Conservation (phyloP, 2,113 vertebrate genomes). For the Callionymus lyra region DNA sequence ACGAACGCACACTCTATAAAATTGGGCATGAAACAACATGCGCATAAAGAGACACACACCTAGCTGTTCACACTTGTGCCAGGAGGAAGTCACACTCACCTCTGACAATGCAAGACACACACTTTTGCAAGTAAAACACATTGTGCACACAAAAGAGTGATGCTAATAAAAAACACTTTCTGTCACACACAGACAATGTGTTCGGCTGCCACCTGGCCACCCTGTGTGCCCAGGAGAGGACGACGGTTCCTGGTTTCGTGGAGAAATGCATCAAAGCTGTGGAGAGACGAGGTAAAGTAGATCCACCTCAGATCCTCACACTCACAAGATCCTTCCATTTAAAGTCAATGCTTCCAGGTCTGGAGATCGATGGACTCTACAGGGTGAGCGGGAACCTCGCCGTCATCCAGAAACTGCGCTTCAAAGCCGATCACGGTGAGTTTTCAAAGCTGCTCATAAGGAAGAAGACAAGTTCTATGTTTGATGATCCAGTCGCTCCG, state of each 20-base stretch:
- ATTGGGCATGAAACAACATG: too few relatives aligned
- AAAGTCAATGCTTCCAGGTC: conserved; percentile 54
- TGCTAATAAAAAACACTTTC: background rate
- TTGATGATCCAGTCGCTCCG: too few relatives aligned
- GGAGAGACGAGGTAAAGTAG: conserved; percentile 76
- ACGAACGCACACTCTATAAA: too few relatives aligned
- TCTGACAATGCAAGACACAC: too few relatives aligned
- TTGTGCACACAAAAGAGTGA: too few relatives aligned
- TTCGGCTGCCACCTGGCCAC: conserved; percentile 79
- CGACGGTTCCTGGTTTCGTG: conserved; percentile 77
- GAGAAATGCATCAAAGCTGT: conserved; percentile 77
- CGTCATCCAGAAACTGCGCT: conserved; percentile 87
- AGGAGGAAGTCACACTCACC: too few relatives aligned
- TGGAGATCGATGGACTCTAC: conserved; percentile 89
- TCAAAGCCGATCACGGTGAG: conserved; percentile 87
- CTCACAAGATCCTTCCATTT: too few relatives aligned
- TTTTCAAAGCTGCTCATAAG: too few relatives aligned
- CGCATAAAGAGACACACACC: too few relatives aligned
- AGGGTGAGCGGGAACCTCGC: conserved; percentile 91
- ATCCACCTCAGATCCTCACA: background rate
- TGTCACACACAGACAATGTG: conserved; percentile 75
- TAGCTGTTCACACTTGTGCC: too few relatives aligned
- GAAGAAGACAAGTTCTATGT: too few relatives aligned
- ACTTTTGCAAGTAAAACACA: too few relatives aligned
- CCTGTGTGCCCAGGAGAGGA: conserved; percentile 76